Conservation (phyloP, 2,113 vertebrate species). For the Hiodon tergisus region DNA sequence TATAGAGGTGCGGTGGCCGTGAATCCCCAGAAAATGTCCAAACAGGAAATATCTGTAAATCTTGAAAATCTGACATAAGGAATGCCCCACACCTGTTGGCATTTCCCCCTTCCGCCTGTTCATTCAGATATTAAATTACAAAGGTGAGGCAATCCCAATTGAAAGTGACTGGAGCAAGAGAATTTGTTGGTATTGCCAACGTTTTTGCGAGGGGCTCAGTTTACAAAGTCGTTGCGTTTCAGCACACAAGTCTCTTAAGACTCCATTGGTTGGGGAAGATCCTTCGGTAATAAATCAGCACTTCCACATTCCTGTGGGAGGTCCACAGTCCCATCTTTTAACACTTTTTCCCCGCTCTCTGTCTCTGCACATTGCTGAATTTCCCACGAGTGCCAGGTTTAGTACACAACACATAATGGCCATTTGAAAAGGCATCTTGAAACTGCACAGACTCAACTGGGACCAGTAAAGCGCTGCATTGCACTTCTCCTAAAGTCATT, state of each 20-base stretch:
- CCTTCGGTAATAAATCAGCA: conserved; percentile 4
- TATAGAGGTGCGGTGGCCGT: no score
- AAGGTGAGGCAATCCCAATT: background rate
- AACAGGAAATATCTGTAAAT: background rate
- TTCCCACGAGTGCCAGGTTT: no score
- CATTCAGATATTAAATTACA: background rate
- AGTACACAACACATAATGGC: no score
- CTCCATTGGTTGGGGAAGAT: background rate
- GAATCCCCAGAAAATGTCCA: no score
- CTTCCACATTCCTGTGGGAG: background rate
- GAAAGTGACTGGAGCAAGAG: background rate
- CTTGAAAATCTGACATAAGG: background rate
- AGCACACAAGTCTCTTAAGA: background rate
- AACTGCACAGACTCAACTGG: no score
- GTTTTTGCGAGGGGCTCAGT: background rate
- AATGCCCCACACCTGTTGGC: background rate
- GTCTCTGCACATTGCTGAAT: background rate
- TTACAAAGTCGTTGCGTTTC: background rate
- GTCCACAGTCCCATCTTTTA: conserved; percentile 11
- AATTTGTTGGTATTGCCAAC: background rate
- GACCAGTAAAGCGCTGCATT: no score
- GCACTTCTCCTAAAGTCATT: no score
- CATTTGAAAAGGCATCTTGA: no score
- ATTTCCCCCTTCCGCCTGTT: no score
- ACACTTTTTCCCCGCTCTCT: conserved; percentile 6